Base-by-base conservation (phyloP, 64 coral and sea anemone genomes). In the Montipora sp. region DNA sequence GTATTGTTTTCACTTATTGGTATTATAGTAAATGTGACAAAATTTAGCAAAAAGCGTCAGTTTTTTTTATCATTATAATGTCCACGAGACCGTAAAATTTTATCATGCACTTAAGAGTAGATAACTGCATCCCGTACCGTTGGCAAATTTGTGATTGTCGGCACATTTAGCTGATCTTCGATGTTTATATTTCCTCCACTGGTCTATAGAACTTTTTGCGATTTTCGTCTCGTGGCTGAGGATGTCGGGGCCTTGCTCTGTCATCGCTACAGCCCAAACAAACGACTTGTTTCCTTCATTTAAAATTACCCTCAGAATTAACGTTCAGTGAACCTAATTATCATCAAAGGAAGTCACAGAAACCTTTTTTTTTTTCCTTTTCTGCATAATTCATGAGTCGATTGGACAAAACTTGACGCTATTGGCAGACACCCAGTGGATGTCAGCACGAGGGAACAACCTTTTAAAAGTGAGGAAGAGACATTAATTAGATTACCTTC, bases 141-240 rank as follows among this genome's bases (percentile, higher is more conserved):
- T 94, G 19, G 88, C 95, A 93, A 96, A 96, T 87, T 94, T 93
- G 49, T 96, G 91, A 88, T 94, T 96, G 75, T 77, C 95, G 18
- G 95, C 92, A 48, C 95, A 90, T 82, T 93, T 96, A 1, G 80
- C 88, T 14, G 89, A 80, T 16, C 85, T 48, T 3, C 95, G 80
- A 61, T 88, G 43, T 49, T 80, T 88, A 2, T 66, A 87, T 87
- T 77, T 59, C 67, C 77, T 50, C 95, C 95, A 96, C 87, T 67
- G 85, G 15, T 96, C 55, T 4, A 91, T 51, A 4, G 92, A 91
- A 47, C 65, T 77, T 88, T 68, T 44, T 10, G 95, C 95, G 59
- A 95, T 76, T 10, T 48, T 88, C 51, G 87, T 46, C 22, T 80
- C 85, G 11, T 75, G 77, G 55, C 81, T 67, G 4, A 67, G 59